A percentile compares a stretch with the other conserved stretches of the same genome.
These are phyloP conservation scores for Ranitomeya imitator DNA, from an alignment of 2,113 vertebrate genomes.

Conservation along the genomic window DNA sequence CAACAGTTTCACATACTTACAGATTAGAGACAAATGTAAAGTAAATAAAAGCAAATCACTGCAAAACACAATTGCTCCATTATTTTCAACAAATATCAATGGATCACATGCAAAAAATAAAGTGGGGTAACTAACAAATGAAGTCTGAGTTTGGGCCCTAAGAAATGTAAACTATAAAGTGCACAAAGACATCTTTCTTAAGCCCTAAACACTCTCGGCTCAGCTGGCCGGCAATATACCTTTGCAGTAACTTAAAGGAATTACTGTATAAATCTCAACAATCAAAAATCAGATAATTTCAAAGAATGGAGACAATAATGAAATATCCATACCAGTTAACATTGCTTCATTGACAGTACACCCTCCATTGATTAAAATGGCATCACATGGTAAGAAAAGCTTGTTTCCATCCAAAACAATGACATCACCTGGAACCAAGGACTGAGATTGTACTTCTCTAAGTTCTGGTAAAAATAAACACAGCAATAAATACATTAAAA, in stretches of 20 bases:
- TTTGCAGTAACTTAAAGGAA: background rate
- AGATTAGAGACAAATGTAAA: too few species aligned
- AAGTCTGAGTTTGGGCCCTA: too few species aligned
- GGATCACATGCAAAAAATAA: too few species aligned
- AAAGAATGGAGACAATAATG: background rate
- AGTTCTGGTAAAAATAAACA: slow-evolving; percentile 61
- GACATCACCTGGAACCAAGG: slow-evolving; percentile 67
- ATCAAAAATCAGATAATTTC: background rate
- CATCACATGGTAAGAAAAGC: slow-evolving; percentile 66
- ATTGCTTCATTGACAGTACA: slow-evolving; percentile 73
- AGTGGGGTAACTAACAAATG: too few species aligned
- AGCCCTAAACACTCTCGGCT: too few species aligned
- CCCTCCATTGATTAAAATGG: slow-evolving; percentile 68
- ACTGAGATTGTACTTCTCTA: slow-evolving; percentile 65
- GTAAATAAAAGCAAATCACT: too few species aligned
- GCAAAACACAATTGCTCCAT: background rate
- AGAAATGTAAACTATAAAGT: too few species aligned
- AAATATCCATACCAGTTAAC: slow-evolving; percentile 68
- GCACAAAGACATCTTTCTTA: too few species aligned
- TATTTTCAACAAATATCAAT: too few species aligned
- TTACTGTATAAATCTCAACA: background rate
- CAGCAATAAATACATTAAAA: background rate
- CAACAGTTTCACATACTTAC: background rate
- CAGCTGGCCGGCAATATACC: background rate
- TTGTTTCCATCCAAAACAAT: slow-evolving; percentile 65